phyloP scores from a whole-genome alignment of 2,113 vertebrate species.

The Triplophysa dalaica region DNA sequence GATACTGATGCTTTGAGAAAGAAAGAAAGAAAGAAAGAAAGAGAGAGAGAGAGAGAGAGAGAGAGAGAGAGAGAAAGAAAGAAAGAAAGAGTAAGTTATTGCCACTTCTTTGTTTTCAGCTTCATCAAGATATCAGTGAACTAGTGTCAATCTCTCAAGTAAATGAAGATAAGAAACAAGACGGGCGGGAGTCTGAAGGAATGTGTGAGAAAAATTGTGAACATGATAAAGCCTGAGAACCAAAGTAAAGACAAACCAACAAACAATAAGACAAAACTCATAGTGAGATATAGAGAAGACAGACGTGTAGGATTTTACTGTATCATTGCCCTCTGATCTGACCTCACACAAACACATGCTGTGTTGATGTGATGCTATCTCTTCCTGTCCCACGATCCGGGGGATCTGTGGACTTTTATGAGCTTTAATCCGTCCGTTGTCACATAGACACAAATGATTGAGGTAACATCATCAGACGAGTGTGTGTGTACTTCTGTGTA shows the following conservation, averaged over 20 bases:
- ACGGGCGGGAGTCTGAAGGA: slow-evolving; percentile 10
- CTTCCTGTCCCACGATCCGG: slow-evolving; percentile 40
- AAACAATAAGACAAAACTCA: slow-evolving; percentile 16
- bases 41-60: too few relatives aligned
- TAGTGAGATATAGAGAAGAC: slow-evolving; percentile 16
- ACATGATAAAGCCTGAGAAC: background rate
- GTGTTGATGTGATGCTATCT: slow-evolving; percentile 36
- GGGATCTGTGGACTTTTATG: slow-evolving; percentile 45
- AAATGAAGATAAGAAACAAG: slow-evolving; percentile 22
- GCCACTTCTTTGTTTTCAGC: background rate
- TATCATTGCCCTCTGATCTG: background rate
- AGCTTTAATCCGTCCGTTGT: slow-evolving; percentile 38
- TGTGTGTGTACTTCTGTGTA: background rate
- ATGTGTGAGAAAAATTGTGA: slow-evolving; percentile 21
- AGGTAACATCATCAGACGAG: slow-evolving; percentile 7
- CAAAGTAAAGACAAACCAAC: background rate
- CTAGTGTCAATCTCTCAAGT: background rate
- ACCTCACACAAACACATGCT: slow-evolving; percentile 42
- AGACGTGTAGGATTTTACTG: background rate
- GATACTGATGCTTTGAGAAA: too few relatives aligned
- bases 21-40: too few relatives aligned
- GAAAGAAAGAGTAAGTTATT: background rate
- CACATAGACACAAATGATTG: slow-evolving; percentile 23
- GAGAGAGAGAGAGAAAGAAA: too few relatives aligned
- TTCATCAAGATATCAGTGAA: slow-evolving; percentile 19